A percentile compares a stretch with the other conserved stretches of the same genome.
Evolutionary conservation across 2,797 vertebrate genomes (phyloP).

Genomic region (Urosaurus nigricauda): DNA sequence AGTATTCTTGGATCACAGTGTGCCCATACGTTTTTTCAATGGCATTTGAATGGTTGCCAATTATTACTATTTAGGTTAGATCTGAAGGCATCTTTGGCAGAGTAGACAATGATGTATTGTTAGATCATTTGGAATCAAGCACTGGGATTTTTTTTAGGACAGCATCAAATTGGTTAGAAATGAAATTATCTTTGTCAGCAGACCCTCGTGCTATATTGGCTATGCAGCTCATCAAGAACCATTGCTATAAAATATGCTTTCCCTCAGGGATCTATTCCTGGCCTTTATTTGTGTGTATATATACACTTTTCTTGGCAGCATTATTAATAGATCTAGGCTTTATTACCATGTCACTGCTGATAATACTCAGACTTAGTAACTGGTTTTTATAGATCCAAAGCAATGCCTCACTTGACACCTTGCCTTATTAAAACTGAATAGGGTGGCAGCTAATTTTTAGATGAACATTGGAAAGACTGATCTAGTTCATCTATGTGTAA

Average conservation of each 20-base stretch:
- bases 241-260: slow-evolving; percentile 59
- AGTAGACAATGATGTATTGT: slow-evolving; percentile 41
- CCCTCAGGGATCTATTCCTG: slow-evolving; percentile 47
- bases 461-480: slow-evolving; percentile 23
- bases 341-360: slow-evolving; percentile 50
- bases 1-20: background rate
- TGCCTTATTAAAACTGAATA: slow-evolving; percentile 51
- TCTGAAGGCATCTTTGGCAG: slow-evolving; percentile 51
- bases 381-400: slow-evolving; percentile 55
- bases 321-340: slow-evolving; percentile 58
- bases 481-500: background rate
- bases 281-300: slow-evolving; percentile 66
- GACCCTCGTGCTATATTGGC: slow-evolving; percentile 37
- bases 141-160: slow-evolving; percentile 63
- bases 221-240: slow-evolving; percentile 58
- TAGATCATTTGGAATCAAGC: slow-evolving; percentile 49
- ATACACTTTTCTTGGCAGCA: slow-evolving; percentile 44
- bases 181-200: slow-evolving; percentile 66
- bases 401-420: slow-evolving; percentile 31
- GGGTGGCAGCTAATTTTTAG: slow-evolving; percentile 43
- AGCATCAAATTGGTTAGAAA: slow-evolving; percentile 57
- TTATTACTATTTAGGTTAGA: slow-evolving; percentile 24
- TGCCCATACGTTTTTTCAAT: slow-evolving; percentile 27
- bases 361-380: slow-evolving; percentile 50
- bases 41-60: slow-evolving; percentile 24